Conservation (phyloP, 1,140 invertebrate species). For the Conopomorpha cramerella region DNA sequence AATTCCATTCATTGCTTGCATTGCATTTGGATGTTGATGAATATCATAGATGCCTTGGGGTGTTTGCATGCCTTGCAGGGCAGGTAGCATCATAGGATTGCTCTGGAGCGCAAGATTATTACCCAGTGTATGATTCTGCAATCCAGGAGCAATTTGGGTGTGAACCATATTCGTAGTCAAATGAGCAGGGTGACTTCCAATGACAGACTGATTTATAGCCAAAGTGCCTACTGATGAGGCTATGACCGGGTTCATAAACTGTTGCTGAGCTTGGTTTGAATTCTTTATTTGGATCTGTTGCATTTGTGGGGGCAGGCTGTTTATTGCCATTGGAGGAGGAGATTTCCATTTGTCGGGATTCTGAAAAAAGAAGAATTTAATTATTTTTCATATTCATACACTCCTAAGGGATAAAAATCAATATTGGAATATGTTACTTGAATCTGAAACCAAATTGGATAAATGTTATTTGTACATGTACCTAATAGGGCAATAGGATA, state of each 20-base stretch:
- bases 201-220: conserved; percentile 66
- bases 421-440: no score
- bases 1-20: conserved; percentile 62
- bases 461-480: no score
- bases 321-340: conserved; percentile 48
- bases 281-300: conserved; percentile 41
- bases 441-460: no score
- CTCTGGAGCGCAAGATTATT: conserved; percentile 45
- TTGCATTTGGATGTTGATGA: conserved; percentile 52
- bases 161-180: conserved; percentile 55
- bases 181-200: conserved; percentile 48
- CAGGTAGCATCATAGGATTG: conserved; percentile 47
- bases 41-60: conserved; percentile 59
- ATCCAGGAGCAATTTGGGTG: conserved; percentile 49
- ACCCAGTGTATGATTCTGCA: conserved; percentile 45
- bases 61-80: conserved; percentile 47
- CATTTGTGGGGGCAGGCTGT: conserved; percentile 43
- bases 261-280: conserved; percentile 63
- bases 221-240: conserved; percentile 60
- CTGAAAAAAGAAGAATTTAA: conserved; percentile 59
- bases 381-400: no score
- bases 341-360: conserved; percentile 77
- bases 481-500: no score
- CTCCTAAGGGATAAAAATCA: no score
- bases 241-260: conserved; percentile 59